A percentile compares a stretch with the other conserved stretches of the same genome.
Conservation (phyloP, 37 sponge, comb jelly and placozoan genomes). For the Hexactinellida sp. region DNA sequence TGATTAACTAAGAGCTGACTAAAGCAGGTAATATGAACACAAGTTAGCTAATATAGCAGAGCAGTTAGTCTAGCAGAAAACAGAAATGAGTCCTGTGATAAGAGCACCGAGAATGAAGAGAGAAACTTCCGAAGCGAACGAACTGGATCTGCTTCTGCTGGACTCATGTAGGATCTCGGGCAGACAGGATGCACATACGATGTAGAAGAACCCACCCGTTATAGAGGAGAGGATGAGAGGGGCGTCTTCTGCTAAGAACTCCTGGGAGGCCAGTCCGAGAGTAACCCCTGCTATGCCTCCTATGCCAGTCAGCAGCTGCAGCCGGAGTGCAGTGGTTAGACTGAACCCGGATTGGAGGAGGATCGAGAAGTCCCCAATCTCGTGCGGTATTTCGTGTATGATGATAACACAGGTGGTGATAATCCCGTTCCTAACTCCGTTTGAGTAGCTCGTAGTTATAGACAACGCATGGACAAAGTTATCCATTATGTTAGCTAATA, state of each 20-base stretch:
- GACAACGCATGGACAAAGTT: neutral
- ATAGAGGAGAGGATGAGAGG: neutral
- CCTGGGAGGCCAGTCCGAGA: neutral
- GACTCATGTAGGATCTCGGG: slow-evolving; percentile 3
- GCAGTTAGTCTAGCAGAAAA: neutral
- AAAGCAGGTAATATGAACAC: neutral
- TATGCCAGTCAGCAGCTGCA: neutral
- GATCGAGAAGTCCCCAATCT: neutral
- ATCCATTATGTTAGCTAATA: slow-evolving; percentile 6
- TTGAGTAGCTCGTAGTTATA: neutral
- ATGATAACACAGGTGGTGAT: neutral
- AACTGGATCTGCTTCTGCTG: neutral
- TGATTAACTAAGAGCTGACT: neutral
- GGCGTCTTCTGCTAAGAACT: neutral
- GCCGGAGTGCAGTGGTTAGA: neutral
- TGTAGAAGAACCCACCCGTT: slow-evolving; percentile 5
- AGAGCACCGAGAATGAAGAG: neutral
- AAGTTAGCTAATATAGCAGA: neutral
- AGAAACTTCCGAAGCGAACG: neutral
- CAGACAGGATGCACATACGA: slow-evolving; percentile 5
- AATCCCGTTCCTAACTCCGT: neutral
- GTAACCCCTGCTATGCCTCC: neutral
- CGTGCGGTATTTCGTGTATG: neutral
- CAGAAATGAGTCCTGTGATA: neutral
- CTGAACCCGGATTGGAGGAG: slow-evolving; percentile 1